Percentiles rank a stretch among this genome's conserved stretches.
Conservation (phyloP, 1,140 invertebrate genomes). For the Drosophila ogumai region DNA sequence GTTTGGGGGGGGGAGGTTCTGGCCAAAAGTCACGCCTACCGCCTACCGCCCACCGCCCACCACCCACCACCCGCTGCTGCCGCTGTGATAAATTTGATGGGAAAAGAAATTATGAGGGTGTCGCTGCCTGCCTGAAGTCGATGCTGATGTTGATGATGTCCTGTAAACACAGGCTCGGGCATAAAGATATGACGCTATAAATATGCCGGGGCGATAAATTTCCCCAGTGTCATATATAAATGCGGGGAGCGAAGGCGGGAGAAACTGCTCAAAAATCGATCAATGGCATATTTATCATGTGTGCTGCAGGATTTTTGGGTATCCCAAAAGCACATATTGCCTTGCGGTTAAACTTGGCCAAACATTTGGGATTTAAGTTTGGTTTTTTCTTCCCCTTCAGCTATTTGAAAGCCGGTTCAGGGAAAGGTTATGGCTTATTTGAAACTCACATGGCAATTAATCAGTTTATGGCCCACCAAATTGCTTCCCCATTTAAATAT, state of each 20-base stretch:
- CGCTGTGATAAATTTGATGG: conserved; percentile 80
- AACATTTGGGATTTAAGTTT: conserved; percentile 17
- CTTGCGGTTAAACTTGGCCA: conserved; percentile 34
- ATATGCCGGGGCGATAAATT: conserved; percentile 79
- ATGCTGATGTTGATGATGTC: conserved; percentile 68
- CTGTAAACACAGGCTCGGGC: conserved; percentile 65
- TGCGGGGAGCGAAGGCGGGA: background rate
- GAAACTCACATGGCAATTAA: conserved; percentile 26
- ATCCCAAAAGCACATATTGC: conserved; percentile 2
- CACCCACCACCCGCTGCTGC: conserved; percentile 44
- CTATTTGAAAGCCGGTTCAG: background rate
- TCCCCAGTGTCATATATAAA: conserved; percentile 38
- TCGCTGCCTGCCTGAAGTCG: conserved; percentile 32
- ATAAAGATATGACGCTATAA: conserved; percentile 77
- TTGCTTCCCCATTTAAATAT: conserved; percentile 46
- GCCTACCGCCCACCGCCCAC: conserved; percentile 54
- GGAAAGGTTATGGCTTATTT: background rate
- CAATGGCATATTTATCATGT: conserved; percentile 83
- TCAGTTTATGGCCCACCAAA: conserved; percentile 32
- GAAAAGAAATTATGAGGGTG: conserved; percentile 78
- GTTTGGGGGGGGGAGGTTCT: conserved; percentile 11
- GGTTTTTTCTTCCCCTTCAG: background rate
- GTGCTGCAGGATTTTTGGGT: conserved; percentile 49
- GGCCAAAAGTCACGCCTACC: conserved; percentile 69
- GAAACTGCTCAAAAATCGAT: conserved; percentile 76